phyloP scores from a whole-genome alignment of 2,113 vertebrate genomes.

The Eclectus roratus region DNA sequence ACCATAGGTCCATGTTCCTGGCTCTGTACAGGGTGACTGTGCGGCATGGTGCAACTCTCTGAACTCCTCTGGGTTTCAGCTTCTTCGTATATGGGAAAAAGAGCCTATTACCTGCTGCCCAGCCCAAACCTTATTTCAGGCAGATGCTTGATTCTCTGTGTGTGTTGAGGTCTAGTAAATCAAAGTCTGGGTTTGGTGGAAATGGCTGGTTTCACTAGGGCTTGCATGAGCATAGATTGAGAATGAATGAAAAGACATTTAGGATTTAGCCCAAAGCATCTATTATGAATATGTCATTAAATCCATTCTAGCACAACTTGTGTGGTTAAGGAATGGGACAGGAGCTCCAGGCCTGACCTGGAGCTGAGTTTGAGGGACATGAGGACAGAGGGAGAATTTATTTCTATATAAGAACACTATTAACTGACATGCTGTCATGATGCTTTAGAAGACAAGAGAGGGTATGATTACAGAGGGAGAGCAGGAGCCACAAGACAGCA shows the following conservation, averaged over 20 bases:
- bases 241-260: neutral
- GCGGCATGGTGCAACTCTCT: neutral
- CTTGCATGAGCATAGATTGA: neutral
- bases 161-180: neutral
- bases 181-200: neutral
- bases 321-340: neutral
- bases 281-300: neutral
- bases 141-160: neutral
- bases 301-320: neutral
- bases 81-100: neutral
- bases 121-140: neutral
- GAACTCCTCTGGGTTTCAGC: neutral
- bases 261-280: neutral
- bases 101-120: neutral
- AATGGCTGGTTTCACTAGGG: neutral
- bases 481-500: constrained; percentile 1
- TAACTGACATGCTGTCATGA: neutral
- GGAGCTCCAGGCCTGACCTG: neutral
- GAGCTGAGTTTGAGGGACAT: neutral
- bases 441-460: neutral
- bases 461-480: neutral
- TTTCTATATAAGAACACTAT: neutral
- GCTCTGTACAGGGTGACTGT: neutral
- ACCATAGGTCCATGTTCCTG: neutral
- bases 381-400: neutral